Percentiles rank a stretch among this genome's conserved stretches.
Evolutionary conservation across 2,888 invertebrate species (phyloP).

Genomic region (Dromius quadrimaculatus): DNA sequence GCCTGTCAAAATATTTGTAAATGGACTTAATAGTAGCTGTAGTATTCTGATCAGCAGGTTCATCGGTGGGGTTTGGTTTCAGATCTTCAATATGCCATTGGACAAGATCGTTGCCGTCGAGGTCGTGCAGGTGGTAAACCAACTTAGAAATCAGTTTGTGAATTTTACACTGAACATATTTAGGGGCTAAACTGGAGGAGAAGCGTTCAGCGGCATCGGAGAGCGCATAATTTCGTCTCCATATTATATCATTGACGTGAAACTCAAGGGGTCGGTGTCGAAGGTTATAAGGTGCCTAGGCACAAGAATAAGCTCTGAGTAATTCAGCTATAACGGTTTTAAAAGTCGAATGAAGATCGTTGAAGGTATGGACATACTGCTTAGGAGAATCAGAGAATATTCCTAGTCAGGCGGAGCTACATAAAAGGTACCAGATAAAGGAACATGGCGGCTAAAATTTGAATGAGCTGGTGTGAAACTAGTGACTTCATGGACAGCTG

Average conservation of each 20-base stretch:
- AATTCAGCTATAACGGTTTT: not conserved
- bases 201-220: not conserved
- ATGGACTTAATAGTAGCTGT: no score
- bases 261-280: not conserved
- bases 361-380: not conserved
- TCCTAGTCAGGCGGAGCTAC: not conserved
- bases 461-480: not conserved
- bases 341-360: not conserved
- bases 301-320: not conserved
- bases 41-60: no score
- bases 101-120: not conserved
- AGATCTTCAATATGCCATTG: not conserved
- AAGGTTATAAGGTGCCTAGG: not conserved
- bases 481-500: no score
- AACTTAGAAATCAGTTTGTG: not conserved
- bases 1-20: no score
- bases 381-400: not conserved
- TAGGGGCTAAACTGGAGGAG: not conserved
- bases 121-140: not conserved
- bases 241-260: not conserved
- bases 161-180: not conserved
- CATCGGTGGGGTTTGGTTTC: no score
- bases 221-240: not conserved
- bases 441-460: not conserved
- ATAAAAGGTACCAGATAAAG: not conserved